Evolutionary conservation across 2,113 vertebrate genomes (phyloP).

Genomic region (Trachemys scripta): DNA sequence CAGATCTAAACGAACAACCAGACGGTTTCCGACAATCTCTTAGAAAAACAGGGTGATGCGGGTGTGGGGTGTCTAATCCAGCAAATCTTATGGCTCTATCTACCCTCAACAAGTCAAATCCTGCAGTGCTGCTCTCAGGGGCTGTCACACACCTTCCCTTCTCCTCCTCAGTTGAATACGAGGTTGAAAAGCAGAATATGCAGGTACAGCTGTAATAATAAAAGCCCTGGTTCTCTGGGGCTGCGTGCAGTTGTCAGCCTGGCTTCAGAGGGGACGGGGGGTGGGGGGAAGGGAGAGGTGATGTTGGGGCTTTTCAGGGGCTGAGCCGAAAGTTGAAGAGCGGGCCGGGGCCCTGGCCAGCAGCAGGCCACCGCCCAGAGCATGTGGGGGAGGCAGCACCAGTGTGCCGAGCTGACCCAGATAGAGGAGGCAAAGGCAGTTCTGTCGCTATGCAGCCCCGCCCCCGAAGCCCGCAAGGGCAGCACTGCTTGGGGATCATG

Average conservation of each 20-base stretch:
- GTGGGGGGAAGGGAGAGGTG: background rate
- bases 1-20: background rate
- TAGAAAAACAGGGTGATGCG: background rate
- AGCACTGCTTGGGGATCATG: background rate
- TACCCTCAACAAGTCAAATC: background rate
- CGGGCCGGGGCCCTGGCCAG: background rate
- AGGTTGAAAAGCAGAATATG: no score
- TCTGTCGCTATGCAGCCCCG: background rate
- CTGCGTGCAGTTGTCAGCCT: background rate
- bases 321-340: background rate
- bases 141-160: background rate
- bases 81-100: background rate
- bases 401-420: constrained; percentile 49
- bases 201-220: background rate
- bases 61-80: no score
- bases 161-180: no score
- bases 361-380: background rate
- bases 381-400: background rate
- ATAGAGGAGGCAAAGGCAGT: background rate
- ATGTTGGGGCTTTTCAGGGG: background rate
- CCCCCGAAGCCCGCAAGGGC: background rate
- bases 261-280: background rate
- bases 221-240: background rate
- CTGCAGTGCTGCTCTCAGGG: background rate
- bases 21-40: background rate